These are phyloP conservation scores for Chaetodon trifasciatus DNA, from an alignment of 2,797 vertebrate species.

Conservation along the genomic window DNA sequence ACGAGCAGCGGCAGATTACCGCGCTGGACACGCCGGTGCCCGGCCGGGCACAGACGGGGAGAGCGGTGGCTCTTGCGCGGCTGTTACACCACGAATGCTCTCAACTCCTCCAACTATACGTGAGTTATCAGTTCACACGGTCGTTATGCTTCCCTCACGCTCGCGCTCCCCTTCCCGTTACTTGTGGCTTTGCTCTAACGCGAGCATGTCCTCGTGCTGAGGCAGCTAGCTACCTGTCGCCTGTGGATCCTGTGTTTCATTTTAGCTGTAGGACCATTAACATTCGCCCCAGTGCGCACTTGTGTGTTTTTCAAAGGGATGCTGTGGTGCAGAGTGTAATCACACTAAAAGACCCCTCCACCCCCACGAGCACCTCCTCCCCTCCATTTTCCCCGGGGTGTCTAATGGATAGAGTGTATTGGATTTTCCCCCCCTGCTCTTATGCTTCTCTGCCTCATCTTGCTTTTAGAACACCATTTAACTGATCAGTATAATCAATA, in stretches of 20 bases:
- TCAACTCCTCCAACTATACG: slow-evolving; percentile 81
- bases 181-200: slow-evolving; percentile 10
- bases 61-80: slow-evolving; percentile 80
- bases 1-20: slow-evolving; percentile 58
- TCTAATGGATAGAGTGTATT: slow-evolving; percentile 71
- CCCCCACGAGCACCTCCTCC: not conserved
- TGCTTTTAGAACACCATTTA: slow-evolving; percentile 30
- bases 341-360: slow-evolving; percentile 36
- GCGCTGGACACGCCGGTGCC: slow-evolving; percentile 53
- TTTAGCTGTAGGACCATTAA: not conserved
- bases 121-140: slow-evolving; percentile 70
- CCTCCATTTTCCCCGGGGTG: slow-evolving; percentile 23
- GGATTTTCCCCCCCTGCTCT: slow-evolving; percentile 33
- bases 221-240: slow-evolving; percentile 66
- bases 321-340: slow-evolving; percentile 54
- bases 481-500: slow-evolving; percentile 50
- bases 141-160: not conserved
- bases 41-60: slow-evolving; percentile 59
- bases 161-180: slow-evolving; percentile 26
- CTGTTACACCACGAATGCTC: slow-evolving; percentile 80
- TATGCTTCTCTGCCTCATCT: slow-evolving; percentile 24
- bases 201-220: slow-evolving; percentile 5
- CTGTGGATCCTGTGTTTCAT: not conserved
- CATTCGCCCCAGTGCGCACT: not conserved
- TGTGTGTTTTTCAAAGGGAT: slow-evolving; percentile 5